Conservation (phyloP, 2,888 invertebrate species). For the Thysanoteuthis rhombus region DNA sequence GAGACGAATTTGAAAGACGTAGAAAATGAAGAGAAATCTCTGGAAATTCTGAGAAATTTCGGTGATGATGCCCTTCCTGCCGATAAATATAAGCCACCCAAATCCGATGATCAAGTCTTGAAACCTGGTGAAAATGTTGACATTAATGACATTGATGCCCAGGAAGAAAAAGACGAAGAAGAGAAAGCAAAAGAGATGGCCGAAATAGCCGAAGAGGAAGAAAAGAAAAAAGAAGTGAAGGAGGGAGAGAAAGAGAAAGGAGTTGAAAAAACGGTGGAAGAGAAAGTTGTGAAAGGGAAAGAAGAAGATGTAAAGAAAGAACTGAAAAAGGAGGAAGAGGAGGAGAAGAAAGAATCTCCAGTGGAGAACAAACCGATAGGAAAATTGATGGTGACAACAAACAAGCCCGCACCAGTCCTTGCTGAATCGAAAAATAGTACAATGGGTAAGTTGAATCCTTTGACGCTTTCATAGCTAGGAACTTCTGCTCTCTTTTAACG, state of each 20-base stretch:
- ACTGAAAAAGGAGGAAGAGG: background rate
- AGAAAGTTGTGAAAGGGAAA: background rate
- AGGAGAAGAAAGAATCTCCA: background rate
- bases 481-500: background rate
- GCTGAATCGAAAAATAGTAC: background rate
- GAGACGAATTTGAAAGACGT: background rate
- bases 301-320: background rate
- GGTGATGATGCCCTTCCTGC: background rate
- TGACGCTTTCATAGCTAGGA: background rate
- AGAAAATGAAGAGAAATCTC: background rate
- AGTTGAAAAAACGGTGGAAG: background rate
- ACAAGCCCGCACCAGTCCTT: background rate
- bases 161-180: background rate
- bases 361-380: background rate
- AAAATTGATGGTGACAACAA: background rate
- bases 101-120: background rate
- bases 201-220: background rate
- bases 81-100: background rate
- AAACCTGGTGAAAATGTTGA: background rate
- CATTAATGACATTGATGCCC: background rate
- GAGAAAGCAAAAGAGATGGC: background rate
- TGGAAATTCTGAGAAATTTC: background rate
- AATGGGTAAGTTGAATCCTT: background rate
- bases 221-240: too few species aligned
- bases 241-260: background rate